These are phyloP conservation scores for Cichladusa arquata DNA, from an alignment of 2,113 vertebrate genomes.

Conservation along the genomic window DNA sequence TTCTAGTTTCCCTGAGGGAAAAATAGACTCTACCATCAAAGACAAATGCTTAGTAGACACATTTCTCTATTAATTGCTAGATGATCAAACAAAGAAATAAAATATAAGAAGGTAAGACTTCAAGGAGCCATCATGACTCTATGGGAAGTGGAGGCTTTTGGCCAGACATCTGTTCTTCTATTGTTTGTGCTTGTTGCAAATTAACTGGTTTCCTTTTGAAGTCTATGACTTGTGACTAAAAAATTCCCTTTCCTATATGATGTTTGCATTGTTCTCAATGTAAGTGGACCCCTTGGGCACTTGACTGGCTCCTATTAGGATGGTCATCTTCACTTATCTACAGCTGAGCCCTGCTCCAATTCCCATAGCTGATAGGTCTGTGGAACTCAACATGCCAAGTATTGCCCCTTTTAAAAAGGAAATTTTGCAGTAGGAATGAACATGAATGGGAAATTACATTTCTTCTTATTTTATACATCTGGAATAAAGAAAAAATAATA, in stretches of 20 bases:
- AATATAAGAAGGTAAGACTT: slow-evolving; percentile 19
- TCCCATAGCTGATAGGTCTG: neutral
- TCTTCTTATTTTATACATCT: neutral
- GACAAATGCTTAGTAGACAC: neutral
- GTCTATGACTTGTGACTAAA: neutral
- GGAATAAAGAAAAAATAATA: neutral
- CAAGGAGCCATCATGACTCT: neutral
- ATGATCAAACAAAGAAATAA: slow-evolving; percentile 26
- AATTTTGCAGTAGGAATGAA: neutral
- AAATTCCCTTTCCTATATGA: neutral
- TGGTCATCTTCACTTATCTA: neutral
- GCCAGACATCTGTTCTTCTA: neutral
- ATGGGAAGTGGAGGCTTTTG: neutral
- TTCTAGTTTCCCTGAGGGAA: slow-evolving; percentile 19
- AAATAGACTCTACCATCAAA: neutral
- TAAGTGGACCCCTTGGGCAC: neutral
- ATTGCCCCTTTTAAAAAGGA: neutral
- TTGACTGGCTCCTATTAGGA: neutral
- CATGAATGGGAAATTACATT: neutral
- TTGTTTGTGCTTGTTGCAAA: slow-evolving; percentile 9
- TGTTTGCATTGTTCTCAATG: neutral
- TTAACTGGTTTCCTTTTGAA: neutral
- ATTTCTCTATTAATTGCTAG: slow-evolving; percentile 9
- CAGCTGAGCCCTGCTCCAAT: neutral
- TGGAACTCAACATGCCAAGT: neutral